A percentile compares a stretch with the other conserved stretches of the same genome.
Conservation (phyloP, 2,113 vertebrate species). For the Protobothrops flavoviridis region DNA sequence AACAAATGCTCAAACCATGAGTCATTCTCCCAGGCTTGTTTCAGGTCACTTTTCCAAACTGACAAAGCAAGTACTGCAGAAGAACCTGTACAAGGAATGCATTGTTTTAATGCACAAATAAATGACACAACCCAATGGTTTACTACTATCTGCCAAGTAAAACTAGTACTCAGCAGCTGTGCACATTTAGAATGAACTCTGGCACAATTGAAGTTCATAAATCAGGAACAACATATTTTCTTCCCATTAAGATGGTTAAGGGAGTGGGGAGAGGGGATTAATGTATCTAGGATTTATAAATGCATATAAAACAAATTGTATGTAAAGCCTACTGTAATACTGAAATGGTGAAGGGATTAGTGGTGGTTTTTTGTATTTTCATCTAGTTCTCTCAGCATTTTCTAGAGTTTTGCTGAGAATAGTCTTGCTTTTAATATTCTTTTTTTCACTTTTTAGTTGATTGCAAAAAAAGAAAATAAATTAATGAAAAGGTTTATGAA, state of each 20-base stretch:
- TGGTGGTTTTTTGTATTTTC: constrained; percentile 4
- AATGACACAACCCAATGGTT: constrained; percentile 78
- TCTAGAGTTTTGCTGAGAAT: constrained; percentile 18
- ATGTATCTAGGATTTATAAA: constrained; percentile 66
- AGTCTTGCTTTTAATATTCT: constrained; percentile 22
- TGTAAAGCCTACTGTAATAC: constrained; percentile 23
- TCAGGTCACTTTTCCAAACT: constrained; percentile 59
- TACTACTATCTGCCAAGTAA: constrained; percentile 79
- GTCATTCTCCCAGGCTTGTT: constrained; percentile 63
- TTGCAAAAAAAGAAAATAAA: constrained; percentile 1
- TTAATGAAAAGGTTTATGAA: not conserved
- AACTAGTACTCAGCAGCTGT: constrained; percentile 77
- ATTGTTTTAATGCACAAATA: constrained; percentile 78
- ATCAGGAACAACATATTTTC: constrained; percentile 74
- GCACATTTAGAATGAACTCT: constrained; percentile 77
- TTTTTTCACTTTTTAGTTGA: not conserved
- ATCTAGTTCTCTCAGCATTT: constrained; percentile 16
- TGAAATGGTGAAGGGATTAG: not conserved
- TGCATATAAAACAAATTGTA: constrained; percentile 59
- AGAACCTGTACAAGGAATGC: constrained; percentile 77
- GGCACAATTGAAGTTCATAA: constrained; percentile 75
- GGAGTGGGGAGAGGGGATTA: constrained; percentile 65
- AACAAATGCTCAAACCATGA: constrained; percentile 65
- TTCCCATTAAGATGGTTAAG: constrained; percentile 74
- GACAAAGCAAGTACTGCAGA: constrained; percentile 60